Evolutionary conservation across 2,797 vertebrate species (phyloP).

Genomic region (Sebastes cheni): DNA sequence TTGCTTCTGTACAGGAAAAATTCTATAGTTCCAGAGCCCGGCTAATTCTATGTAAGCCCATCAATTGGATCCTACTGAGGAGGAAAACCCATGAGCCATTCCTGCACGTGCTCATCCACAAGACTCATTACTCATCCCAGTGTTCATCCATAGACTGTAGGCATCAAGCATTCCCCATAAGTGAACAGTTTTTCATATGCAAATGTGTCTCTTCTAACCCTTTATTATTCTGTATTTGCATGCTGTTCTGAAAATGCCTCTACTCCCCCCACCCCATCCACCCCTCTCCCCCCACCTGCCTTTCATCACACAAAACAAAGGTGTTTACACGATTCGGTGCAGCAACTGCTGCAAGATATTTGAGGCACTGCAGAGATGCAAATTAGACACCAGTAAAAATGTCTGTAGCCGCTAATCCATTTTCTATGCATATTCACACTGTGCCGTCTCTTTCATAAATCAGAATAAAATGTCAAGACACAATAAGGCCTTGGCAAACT

Average conservation of each 20-base stretch:
- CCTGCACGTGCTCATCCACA: conserved; percentile 51
- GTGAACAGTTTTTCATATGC: conserved; percentile 73
- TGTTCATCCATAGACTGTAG: conserved; percentile 51
- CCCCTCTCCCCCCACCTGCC: conserved; percentile 35
- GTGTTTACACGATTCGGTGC: conserved; percentile 65
- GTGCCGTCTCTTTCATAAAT: conserved; percentile 53
- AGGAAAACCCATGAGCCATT: conserved; percentile 42
- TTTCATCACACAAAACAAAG: conserved; percentile 74
- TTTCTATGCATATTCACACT: conserved; percentile 64
- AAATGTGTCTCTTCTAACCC: conserved; percentile 73
- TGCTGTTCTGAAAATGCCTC: conserved; percentile 65
- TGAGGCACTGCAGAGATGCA: conserved; percentile 63
- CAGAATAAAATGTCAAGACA: conserved; percentile 59
- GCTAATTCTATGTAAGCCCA: conserved; percentile 69
- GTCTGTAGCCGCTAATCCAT: conserved; percentile 62
- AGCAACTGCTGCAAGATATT: conserved; percentile 63
- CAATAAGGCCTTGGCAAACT: conserved; percentile 31
- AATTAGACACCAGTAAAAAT: conserved; percentile 66
- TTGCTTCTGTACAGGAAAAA: conserved; percentile 42
- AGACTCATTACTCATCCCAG: conserved; percentile 58
- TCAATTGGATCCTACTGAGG: conserved; percentile 54
- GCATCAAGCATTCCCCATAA: conserved; percentile 61
- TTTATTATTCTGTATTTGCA: conserved; percentile 70
- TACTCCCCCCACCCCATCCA: background rate
- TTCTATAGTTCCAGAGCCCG: conserved; percentile 42